A percentile compares a stretch with the other conserved stretches of the same genome.
phyloP scores from a whole-genome alignment of 2,888 invertebrate species.

The Lordiphosa fenestrarum region DNA sequence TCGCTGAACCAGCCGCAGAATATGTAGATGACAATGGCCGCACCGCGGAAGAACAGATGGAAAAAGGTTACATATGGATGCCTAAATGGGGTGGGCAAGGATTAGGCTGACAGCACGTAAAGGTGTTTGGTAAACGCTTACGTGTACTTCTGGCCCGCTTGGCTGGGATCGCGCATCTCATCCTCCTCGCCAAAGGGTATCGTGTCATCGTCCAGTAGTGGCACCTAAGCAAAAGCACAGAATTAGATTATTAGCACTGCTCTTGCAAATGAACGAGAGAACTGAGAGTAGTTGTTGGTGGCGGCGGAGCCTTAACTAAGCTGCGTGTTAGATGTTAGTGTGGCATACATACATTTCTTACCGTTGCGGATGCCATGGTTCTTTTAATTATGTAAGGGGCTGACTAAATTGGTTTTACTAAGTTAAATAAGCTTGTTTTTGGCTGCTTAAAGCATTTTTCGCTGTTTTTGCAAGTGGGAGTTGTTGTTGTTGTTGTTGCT shows the following conservation, averaged over 20 bases:
- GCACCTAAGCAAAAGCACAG: constrained; percentile 85
- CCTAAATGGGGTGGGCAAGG: constrained; percentile 81
- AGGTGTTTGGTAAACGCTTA: constrained; percentile 51
- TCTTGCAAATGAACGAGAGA: not conserved
- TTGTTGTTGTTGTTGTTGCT: constrained; percentile 21
- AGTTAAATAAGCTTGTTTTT: constrained; percentile 13
- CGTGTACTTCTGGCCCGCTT: constrained; percentile 77
- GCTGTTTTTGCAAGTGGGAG: constrained; percentile 2
- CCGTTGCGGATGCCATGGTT: constrained; percentile 79
- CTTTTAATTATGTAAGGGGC: constrained; percentile 22
- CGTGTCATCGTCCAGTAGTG: constrained; percentile 92
- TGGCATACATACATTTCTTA: constrained; percentile 81
- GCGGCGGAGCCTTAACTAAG: constrained; percentile 27
- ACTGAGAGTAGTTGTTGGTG: constrained; percentile 12
- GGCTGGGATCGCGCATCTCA: constrained; percentile 79
- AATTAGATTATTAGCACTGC: constrained; percentile 22
- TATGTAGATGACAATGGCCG: constrained; percentile 92
- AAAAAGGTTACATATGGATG: constrained; percentile 96
- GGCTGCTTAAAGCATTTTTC: constrained; percentile 50
- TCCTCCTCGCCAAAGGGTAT: constrained; percentile 93
- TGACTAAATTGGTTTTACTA: constrained; percentile 31
- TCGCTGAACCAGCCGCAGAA: constrained; percentile 94
- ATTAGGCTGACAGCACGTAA: constrained; percentile 50
- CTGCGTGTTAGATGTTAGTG: constrained; percentile 47
- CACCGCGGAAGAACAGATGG: constrained; percentile 92